Percentiles rank a stretch among this genome's conserved stretches.
Conservation (phyloP, 2,888 invertebrate species). For the Stegana nigrithorax region DNA sequence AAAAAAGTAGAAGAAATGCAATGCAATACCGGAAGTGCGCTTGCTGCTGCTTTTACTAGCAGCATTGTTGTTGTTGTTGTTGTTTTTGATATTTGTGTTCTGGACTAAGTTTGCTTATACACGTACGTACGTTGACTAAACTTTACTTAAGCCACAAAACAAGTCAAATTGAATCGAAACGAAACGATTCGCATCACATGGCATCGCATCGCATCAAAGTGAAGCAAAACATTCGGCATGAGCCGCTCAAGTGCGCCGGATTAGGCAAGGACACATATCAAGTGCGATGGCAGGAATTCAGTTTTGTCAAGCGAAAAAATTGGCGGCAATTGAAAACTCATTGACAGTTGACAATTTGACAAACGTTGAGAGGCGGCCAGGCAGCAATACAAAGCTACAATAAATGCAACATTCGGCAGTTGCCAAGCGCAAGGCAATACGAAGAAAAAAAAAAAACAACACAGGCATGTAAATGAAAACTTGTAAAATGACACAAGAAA, state of each 20-base stretch:
- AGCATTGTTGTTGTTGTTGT: too few species aligned
- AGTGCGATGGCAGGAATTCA: too few species aligned
- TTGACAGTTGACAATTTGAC: constrained; percentile 56
- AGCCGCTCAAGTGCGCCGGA: too few species aligned
- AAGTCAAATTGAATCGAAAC: constrained; percentile 16
- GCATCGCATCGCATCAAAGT: too few species aligned
- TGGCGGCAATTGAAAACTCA: constrained; percentile 52
- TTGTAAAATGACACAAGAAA: not conserved
- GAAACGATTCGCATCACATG: not conserved
- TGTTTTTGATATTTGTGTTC: not conserved
- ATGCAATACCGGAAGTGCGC: not conserved
- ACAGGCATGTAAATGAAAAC: not conserved
- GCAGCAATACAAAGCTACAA: constrained; percentile 28
- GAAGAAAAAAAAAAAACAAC: not conserved
- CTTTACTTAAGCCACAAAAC: constrained; percentile 18
- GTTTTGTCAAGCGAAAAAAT: not conserved
- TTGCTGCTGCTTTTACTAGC: too few species aligned
- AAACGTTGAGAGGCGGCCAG: too few species aligned
- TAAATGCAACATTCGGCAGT: too few species aligned
- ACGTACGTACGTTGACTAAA: not conserved
- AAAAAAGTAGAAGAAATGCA: not conserved
- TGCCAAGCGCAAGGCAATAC: constrained; percentile 9
- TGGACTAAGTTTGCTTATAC: not conserved
- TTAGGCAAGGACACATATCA: too few species aligned
- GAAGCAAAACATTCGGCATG: too few species aligned